Conservation (phyloP, 2,888 invertebrate genomes). For the Andrena haemorrhoa region DNA sequence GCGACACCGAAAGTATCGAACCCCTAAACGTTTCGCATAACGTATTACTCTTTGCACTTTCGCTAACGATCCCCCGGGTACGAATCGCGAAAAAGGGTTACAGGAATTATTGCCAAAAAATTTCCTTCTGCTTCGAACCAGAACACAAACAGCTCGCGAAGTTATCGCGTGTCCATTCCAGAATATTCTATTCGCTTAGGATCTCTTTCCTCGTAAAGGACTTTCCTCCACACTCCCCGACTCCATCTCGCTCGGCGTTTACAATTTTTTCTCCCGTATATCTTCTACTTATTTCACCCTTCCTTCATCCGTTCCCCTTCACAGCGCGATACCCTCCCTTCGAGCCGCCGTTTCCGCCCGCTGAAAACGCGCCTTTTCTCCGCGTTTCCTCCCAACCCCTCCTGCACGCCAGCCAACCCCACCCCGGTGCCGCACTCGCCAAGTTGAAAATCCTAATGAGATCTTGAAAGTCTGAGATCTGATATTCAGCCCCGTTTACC, state of each 20-base stretch:
- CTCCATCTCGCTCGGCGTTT: conserved; percentile 12
- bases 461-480: conserved; percentile 63
- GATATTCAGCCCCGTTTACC: conserved; percentile 61
- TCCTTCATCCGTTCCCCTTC: conserved; percentile 18
- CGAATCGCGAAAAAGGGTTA: background rate
- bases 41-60: background rate
- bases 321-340: conserved; percentile 3
- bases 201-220: background rate
- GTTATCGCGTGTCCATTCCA: conserved; percentile 13
- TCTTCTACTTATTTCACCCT: conserved; percentile 37
- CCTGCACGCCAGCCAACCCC: too few species aligned
- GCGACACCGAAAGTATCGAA: conserved; percentile 8
- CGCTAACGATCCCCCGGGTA: background rate
- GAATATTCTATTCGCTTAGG: background rate
- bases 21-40: background rate
- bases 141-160: background rate
- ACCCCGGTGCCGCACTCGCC: conserved; percentile 3
- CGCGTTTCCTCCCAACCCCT: background rate
- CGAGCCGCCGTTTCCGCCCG: conserved; percentile 13
- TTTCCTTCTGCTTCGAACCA: background rate
- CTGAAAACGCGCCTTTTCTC: conserved; percentile 41
- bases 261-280: conserved; percentile 26
- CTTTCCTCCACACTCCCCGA: background rate
- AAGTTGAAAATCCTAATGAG: conserved; percentile 65
- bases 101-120: conserved; percentile 6